These are phyloP conservation scores for Falco concolor DNA, from an alignment of 2,797 vertebrate species.

Conservation along the genomic window DNA sequence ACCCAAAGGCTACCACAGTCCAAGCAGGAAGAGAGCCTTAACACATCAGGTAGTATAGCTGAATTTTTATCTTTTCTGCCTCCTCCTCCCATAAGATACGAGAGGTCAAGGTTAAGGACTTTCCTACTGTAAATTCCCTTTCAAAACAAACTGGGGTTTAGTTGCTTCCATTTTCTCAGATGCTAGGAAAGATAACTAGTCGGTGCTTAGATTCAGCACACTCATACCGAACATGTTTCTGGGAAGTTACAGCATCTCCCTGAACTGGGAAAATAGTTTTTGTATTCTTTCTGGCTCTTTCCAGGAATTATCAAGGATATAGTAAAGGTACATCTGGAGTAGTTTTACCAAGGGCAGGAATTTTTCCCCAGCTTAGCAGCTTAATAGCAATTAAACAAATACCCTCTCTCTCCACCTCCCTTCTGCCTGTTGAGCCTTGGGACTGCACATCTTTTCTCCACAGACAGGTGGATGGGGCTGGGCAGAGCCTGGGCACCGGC, in stretches of 20 bases:
- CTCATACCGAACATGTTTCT: background rate
- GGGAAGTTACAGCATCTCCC: background rate
- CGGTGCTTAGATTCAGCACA: background rate
- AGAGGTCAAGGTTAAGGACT: background rate
- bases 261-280: background rate
- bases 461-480: background rate
- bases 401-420: background rate
- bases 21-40: background rate
- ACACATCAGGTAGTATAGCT: background rate
- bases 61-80: background rate
- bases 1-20: background rate
- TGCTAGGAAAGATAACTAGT: background rate
- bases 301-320: background rate
- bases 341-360: background rate
- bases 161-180: background rate
- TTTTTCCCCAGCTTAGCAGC: background rate
- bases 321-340: background rate
- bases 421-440: background rate
- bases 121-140: background rate
- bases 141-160: slow-evolving; percentile 6
- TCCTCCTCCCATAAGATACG: background rate
- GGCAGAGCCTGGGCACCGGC: background rate
- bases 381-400: background rate
- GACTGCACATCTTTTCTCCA: background rate
- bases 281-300: background rate